Conservation (phyloP, 2,888 invertebrate genomes). For the Acrocyrtus sp. region DNA sequence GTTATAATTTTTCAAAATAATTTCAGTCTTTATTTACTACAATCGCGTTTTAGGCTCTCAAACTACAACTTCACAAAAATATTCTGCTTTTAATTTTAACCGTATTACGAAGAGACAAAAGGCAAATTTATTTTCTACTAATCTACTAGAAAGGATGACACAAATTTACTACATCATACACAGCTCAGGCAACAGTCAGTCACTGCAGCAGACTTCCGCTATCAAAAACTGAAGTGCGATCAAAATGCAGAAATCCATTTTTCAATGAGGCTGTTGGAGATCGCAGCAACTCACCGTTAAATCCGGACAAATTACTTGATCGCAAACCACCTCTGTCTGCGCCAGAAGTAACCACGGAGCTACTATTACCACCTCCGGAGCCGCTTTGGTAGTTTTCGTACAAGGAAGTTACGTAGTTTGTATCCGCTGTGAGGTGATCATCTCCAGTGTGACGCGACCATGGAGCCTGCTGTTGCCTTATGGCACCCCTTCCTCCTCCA, state of each 20-base stretch:
- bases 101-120: no score
- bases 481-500: neutral
- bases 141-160: no score
- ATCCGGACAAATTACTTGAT: no score
- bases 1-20: no score
- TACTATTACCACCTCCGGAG: neutral
- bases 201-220: conserved; percentile 11
- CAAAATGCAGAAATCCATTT: neutral
- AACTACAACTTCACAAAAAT: no score
- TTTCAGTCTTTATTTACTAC: no score
- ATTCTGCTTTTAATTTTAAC: no score
- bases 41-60: no score
- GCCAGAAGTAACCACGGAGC: neutral
- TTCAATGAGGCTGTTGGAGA: conserved; percentile 9
- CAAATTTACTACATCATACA: no score
- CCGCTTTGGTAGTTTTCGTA: conserved; percentile 24
- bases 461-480: conserved; percentile 18
- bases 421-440: conserved; percentile 13
- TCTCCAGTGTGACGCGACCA: conserved; percentile 37
- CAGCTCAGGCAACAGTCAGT: no score
- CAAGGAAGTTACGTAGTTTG: conserved; percentile 20
- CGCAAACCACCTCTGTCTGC: neutral
- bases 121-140: no score
- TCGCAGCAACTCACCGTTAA: neutral
- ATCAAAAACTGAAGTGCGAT: neutral